Evolutionary conservation across 2,797 vertebrate species (phyloP).

Genomic region (Discoglossus pictus): DNA sequence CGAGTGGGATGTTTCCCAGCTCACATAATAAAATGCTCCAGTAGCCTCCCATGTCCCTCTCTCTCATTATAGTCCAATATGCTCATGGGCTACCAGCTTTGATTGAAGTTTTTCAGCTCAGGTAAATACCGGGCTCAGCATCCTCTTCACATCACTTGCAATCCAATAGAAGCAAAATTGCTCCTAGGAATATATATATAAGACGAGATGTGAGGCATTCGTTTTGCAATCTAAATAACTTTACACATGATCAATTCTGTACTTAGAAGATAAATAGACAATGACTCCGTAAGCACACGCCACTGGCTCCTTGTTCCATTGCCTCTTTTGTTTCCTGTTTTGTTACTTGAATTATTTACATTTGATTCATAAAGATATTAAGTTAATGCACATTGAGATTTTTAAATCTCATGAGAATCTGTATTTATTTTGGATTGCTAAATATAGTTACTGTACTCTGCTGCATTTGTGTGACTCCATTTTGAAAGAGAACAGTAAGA

Average conservation of each 20-base stretch:
- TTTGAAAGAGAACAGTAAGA: no score
- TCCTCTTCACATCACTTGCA: slow-evolving; percentile 9
- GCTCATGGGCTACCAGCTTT: neutral
- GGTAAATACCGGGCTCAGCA: slow-evolving; percentile 20
- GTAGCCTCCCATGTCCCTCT: slow-evolving; percentile 1
- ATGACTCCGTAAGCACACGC: neutral
- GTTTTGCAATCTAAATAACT: slow-evolving; percentile 28
- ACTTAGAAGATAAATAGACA: slow-evolving; percentile 13
- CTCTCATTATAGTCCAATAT: slow-evolving; percentile 17
- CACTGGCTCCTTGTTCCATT: no score
- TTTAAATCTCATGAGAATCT: no score
- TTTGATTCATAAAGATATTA: no score
- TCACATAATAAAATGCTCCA: slow-evolving; percentile 29
- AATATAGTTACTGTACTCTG: no score
- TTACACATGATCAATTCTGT: slow-evolving; percentile 32
- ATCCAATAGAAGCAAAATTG: slow-evolving; percentile 26
- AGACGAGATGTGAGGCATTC: slow-evolving; percentile 4
- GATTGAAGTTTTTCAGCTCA: no score
- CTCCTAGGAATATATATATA: slow-evolving; percentile 6
- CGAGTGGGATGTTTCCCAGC: slow-evolving; percentile 5
- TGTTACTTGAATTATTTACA: no score
- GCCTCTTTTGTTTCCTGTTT: neutral
- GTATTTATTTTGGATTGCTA: no score
- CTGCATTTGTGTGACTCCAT: no score
- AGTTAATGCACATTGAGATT: no score